Evolutionary conservation across 2,113 vertebrate genomes (phyloP), one percentile per base, ranked within the genome.

Genomic region (Nicator chloris): DNA sequence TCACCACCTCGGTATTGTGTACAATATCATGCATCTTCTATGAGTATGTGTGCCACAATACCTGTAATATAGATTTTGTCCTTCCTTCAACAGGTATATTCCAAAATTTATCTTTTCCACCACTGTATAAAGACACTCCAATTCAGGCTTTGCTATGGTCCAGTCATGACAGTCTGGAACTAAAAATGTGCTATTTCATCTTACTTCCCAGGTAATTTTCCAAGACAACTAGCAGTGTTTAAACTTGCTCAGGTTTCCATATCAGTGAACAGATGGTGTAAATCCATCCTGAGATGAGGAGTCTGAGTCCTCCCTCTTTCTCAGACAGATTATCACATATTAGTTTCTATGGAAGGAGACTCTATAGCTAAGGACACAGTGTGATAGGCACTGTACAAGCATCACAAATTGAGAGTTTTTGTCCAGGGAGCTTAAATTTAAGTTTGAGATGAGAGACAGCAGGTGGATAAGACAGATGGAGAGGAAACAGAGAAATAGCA

Each of bases 401-500:
- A 93, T 90, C 84, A 80, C 59, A 86, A 94, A 94, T 90, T 83
- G 80, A 47, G 56, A 93, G 60, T 4, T 92, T 95, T 92, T 93
- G 91, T 86, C 92, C 72, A 88, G 94, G 83, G 82, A 93, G 56
- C n/a, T 92, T 85, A 91, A 85, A 84, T 94, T 93, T 92, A 85
- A 95, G 94, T 90, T 81, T 66, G 69, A 93, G 93, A 92, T 90
- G 86, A 94, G 75, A 95, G 76, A 93, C 88, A 95, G 91, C 92
- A 95, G 86, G 94, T 97, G 95, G 91, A 94, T 90, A 93, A 94
- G 92, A 96, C 91, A 93, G 95, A 96, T 96, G 94, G 96, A 94
- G 80, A 81, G 64, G 86, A 95, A 96, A 95, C 50, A 86, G 76
- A 92, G 90, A 95, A 97, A 92, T 90, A 94, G 76, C 88, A 90